phyloP scores from a whole-genome alignment of 1,140 invertebrate genomes.

The Oncopeltus fasciatus region DNA sequence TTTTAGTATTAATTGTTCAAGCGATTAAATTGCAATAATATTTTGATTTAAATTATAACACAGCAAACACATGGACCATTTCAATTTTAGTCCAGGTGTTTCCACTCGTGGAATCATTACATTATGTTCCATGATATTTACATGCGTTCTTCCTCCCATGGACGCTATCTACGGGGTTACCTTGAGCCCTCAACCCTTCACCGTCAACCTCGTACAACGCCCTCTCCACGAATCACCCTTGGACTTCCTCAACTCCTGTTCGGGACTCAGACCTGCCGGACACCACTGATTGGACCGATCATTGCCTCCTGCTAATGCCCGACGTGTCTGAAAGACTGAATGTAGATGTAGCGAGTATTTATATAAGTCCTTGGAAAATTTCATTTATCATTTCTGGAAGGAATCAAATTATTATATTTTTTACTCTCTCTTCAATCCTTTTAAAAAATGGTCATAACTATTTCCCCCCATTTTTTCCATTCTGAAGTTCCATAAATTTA shows the following conservation, averaged over 20 bases:
- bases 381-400: no score
- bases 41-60: no score
- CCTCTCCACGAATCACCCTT: conserved; percentile 14
- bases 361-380: not conserved
- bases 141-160: conserved; percentile 54
- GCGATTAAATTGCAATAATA: no score
- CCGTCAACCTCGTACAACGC: conserved; percentile 25
- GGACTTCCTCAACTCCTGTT: conserved; percentile 16
- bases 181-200: conserved; percentile 57
- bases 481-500: not conserved
- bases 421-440: not conserved
- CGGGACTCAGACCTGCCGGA: conserved; percentile 3
- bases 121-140: no score
- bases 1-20: no score
- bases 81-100: no score
- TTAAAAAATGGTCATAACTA: not conserved
- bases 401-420: not conserved
- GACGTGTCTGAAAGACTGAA: not conserved
- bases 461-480: not conserved
- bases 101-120: no score
- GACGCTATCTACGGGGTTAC: conserved; percentile 62
- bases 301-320: not conserved
- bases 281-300: conserved; percentile 1
- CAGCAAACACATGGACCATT: no score
- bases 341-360: not conserved